phyloP scores from a whole-genome alignment of 2,888 invertebrate genomes.

The Notocelia uddmanniana region DNA sequence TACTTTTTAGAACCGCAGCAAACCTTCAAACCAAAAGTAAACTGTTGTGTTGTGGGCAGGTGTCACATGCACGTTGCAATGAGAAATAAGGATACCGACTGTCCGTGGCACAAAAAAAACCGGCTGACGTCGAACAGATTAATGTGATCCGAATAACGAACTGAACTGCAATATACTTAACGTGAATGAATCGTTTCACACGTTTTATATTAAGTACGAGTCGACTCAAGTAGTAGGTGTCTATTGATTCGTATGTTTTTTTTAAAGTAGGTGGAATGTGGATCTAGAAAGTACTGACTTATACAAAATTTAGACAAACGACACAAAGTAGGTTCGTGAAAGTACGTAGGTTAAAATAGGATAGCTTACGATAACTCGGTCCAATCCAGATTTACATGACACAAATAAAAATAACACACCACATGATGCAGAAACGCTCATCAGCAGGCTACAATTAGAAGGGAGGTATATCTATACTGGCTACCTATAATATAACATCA shows the following conservation, averaged over 20 bases:
- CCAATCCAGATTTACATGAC: background rate
- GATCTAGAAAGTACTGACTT: background rate
- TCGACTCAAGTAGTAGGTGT: too few species aligned
- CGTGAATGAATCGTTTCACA: constrained; percentile 6
- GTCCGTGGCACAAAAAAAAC: constrained; percentile 75
- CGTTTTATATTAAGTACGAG: too few species aligned
- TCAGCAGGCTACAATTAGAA: background rate
- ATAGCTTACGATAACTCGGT: background rate
- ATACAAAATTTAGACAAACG: background rate
- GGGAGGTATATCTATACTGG: background rate
- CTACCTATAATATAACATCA: constrained; percentile 10
- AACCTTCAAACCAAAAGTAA: background rate
- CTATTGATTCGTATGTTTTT: too few species aligned
- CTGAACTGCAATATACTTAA: constrained; percentile 23
- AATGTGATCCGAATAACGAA: constrained; percentile 62
- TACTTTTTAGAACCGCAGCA: background rate
- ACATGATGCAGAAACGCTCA: background rate
- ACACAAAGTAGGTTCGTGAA: background rate
- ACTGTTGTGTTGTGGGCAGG: background rate
- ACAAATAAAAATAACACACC: background rate
- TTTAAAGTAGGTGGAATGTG: too few species aligned
- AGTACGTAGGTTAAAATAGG: background rate
- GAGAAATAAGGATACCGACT: constrained; percentile 66
- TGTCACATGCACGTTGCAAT: constrained; percentile 28
- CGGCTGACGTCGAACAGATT: constrained; percentile 62